Percentiles rank a stretch among this genome's conserved stretches.
These are phyloP conservation scores for Mastomys natalensis DNA, from an alignment of 2,113 vertebrate genomes.

Conservation along the genomic window DNA sequence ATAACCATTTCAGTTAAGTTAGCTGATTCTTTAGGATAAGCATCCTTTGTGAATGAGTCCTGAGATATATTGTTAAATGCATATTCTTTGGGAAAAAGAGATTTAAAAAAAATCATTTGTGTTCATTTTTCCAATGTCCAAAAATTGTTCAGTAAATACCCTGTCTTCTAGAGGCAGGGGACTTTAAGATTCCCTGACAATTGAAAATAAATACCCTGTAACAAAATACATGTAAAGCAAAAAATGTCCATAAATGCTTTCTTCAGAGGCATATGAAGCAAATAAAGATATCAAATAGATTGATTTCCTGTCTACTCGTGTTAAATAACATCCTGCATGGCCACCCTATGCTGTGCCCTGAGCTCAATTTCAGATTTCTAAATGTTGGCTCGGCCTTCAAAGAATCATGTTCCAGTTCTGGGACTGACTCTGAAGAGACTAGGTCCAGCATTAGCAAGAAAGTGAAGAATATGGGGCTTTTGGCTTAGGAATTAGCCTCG, in stretches of 20 bases:
- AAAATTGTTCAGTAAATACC: conserved; percentile 24
- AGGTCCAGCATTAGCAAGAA: conserved; percentile 82
- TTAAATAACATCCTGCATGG: conserved; percentile 83
- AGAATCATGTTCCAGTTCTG: conserved; percentile 79
- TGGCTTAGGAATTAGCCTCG: conserved; percentile 86
- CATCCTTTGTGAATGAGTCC: not conserved
- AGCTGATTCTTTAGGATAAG: not conserved
- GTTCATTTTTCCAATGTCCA: conserved; percentile 10
- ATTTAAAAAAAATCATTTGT: not conserved
- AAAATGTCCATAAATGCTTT: conserved; percentile 67
- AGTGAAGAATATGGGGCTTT: conserved; percentile 88
- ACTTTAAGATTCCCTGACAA: conserved; percentile 53
- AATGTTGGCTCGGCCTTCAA: conserved; percentile 85
- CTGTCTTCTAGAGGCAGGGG: conserved; percentile 44
- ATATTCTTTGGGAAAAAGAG: not conserved
- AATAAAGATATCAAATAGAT: conserved; percentile 82
- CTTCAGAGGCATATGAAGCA: conserved; percentile 78
- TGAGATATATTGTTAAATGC: conserved; percentile 7
- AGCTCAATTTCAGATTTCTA: conserved; percentile 82
- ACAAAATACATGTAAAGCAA: conserved; percentile 59
- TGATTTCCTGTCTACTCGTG: conserved; percentile 78
- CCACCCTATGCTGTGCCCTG: conserved; percentile 77
- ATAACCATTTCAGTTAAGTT: not conserved
- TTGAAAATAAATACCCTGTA: conserved; percentile 60
- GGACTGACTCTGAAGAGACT: conserved; percentile 73